These are phyloP conservation scores for Calonectris borealis DNA, from an alignment of 2,113 vertebrate species.

Conservation along the genomic window DNA sequence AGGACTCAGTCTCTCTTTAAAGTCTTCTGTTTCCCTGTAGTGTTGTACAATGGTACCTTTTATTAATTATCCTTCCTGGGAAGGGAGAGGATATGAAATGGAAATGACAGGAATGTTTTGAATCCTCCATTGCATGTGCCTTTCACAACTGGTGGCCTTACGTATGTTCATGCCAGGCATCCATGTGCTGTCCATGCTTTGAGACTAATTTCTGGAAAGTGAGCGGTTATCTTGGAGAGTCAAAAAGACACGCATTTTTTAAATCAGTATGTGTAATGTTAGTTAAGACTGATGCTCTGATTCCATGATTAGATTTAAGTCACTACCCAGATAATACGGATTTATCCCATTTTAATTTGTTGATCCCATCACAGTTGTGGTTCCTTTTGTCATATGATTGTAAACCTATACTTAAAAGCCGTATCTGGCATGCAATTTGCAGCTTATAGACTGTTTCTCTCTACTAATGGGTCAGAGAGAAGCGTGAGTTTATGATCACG, in stretches of 20 bases:
- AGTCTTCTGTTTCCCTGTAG: neutral
- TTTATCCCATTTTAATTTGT: neutral
- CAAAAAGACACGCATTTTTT: neutral
- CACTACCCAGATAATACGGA: neutral
- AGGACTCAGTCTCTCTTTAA: neutral
- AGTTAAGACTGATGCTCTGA: neutral
- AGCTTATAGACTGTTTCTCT: neutral
- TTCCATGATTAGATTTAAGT: neutral
- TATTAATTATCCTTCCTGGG: neutral
- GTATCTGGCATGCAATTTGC: neutral
- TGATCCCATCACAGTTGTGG: neutral
- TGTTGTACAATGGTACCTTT: neutral
- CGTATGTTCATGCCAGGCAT: neutral
- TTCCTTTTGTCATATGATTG: neutral
- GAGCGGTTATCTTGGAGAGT: neutral
- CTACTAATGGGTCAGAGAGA: neutral
- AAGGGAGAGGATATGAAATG: neutral
- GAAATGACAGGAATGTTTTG: neutral
- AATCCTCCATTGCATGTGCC: neutral
- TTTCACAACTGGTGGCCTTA: neutral
- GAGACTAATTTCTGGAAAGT: neutral
- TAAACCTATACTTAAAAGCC: neutral
- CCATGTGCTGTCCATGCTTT: neutral
- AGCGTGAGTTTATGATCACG: neutral
- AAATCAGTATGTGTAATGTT: neutral